These are phyloP conservation scores for Alcis repandata DNA, from an alignment of 2,888 invertebrate genomes.

Conservation along the genomic window DNA sequence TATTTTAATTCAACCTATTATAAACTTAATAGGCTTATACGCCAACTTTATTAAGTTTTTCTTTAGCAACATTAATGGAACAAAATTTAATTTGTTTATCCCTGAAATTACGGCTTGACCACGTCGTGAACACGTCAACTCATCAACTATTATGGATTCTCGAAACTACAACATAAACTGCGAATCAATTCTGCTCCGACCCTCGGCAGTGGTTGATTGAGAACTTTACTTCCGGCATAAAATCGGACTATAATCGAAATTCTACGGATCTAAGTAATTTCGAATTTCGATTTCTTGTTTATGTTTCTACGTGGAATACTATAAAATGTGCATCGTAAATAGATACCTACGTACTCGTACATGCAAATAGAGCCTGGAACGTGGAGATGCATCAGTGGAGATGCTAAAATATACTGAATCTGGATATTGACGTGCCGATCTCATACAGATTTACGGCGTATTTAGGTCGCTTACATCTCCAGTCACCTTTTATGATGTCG, in stretches of 20 bases:
- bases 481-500: constrained; percentile 51
- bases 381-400: constrained; percentile 48
- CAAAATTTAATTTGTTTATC: constrained; percentile 21
- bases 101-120: constrained; percentile 17
- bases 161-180: not conserved
- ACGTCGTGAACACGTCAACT: constrained; percentile 7
- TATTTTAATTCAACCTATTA: constrained; percentile 57
- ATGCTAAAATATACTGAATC: constrained; percentile 59
- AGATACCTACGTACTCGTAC: no score
- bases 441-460: constrained; percentile 59
- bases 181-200: not conserved
- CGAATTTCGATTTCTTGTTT: constrained; percentile 32
- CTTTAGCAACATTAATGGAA: constrained; percentile 21
- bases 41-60: constrained; percentile 27
- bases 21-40: constrained; percentile 40
- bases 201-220: not conserved
- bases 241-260: constrained; percentile 9
- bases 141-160: not conserved
- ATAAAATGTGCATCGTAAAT: constrained; percentile 62
- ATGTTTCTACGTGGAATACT: constrained; percentile 41
- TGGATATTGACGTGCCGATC: constrained; percentile 58
- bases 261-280: constrained; percentile 18
- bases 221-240: constrained; percentile 13
- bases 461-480: constrained; percentile 59
- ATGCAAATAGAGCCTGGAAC: constrained; percentile 57